phyloP scores from a whole-genome alignment of 35 echinoderm and acorn worm genomes.

The Lytechinus variegatus region DNA sequence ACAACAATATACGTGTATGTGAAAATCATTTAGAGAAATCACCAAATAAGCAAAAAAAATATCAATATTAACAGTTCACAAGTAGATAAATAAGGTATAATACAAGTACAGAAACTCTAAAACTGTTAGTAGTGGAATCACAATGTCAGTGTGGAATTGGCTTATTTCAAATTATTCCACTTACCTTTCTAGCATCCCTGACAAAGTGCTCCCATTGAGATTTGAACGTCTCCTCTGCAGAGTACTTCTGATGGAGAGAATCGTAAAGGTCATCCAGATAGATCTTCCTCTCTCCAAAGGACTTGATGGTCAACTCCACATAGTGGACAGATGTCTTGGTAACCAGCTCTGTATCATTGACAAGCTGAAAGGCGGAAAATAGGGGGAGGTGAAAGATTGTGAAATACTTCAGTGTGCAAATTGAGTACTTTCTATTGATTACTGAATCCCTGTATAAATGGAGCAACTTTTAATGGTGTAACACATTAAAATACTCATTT shows the following conservation, averaged over 20 bases:
- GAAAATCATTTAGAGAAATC: too few species aligned
- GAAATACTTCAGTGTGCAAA: neutral
- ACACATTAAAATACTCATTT: too few species aligned
- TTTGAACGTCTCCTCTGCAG: constrained; percentile 71
- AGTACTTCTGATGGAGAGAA: constrained; percentile 60
- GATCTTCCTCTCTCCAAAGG: constrained; percentile 66
- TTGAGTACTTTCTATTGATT: too few species aligned
- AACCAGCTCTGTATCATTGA: constrained; percentile 82
- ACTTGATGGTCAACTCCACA: constrained; percentile 75
- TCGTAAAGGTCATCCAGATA: constrained; percentile 75
- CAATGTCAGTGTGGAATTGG: too few species aligned
- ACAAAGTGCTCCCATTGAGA: constrained; percentile 95
- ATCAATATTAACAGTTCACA: too few species aligned
- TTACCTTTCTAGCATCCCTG: constrained; percentile 92
- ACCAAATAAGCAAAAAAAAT: too few species aligned
- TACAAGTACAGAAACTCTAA: too few species aligned
- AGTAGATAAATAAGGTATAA: too few species aligned
- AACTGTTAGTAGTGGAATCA: too few species aligned
- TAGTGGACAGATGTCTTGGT: constrained; percentile 67
- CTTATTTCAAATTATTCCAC: neutral
- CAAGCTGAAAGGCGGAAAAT: constrained; percentile 62
- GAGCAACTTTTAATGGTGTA: too few species aligned
- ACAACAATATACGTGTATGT: too few species aligned
- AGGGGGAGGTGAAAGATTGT: neutral
- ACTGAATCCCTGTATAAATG: too few species aligned